Base-by-base conservation (phyloP, 2,888 invertebrate genomes). In the Meteorus colon region DNA sequence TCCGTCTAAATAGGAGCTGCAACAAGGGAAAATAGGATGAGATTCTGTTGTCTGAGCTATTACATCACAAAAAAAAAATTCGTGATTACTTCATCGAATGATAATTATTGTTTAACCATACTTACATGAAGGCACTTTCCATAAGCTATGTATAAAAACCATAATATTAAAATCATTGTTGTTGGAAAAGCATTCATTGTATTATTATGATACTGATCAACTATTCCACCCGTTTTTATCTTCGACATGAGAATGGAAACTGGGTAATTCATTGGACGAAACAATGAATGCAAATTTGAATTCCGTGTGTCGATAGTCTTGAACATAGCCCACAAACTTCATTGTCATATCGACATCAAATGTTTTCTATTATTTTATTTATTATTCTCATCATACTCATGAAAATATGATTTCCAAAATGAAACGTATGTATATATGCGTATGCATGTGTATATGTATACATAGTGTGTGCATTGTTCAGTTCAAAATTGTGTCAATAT, bases 1-100 rank as follows among this genome's bases (percentile, higher is more conserved):
- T 85, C 66, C 82, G 82, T 62, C 86, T 81, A 51, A 86, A 78
- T 48, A 86, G 75, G 5, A 80, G 81, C 86, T 86, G 74, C 48
- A 34, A 74, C 6, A 63, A 74, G 48, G 16, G 5, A 6, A 27
- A 73, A 68, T 24, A 45, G 27, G 24, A 34, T 29, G 24, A 65
- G 24, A 24, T 51, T 55, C 27, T 12, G 12, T 51, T 31, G 31
- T 37, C 37, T 27, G n/a, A 14, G n/a, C 8, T 62, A 66, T 66
- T 59, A 59, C 55, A 24, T 48, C 34, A 66, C 31, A 2, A 8
- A 71, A 62, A 55, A 55, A 2, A n/a, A 37, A 37, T 55, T 31
- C 0, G 4, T 16, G 8, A 62, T 29, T 62, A 31, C 10, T 31
- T 16, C 3, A 55, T 19, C 10, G 31, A n/a, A 34, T 29, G 16